Evolutionary conservation across 2,113 vertebrate genomes (phyloP), one percentile per base, ranked within the genome.

Genomic region (Oryzias woworae): DNA sequence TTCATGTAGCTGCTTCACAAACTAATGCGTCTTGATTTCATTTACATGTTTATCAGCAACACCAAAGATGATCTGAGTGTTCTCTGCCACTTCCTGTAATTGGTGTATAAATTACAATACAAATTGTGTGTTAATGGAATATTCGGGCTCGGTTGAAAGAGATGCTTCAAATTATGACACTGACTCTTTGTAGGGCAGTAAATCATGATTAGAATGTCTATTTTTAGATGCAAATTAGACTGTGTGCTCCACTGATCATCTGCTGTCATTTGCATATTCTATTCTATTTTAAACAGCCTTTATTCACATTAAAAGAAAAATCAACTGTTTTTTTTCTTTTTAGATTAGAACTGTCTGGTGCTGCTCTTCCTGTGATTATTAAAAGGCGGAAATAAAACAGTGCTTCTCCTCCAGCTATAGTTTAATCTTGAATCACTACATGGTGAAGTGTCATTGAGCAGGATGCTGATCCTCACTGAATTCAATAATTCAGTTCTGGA

Each of bases 161-260:
- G 18, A 14, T 20, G 28, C 18, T 53, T 62, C 3, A 26, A 60
- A 46, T 69, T 41, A 55, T 31, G 52, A 23, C 17, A 36, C 44
- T 50, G 43, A 51, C 16, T 63, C 20, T 49, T 15, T 36, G 18
- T 58, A 14, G 51, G 49, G 54, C 36, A 52, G 41, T 62, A 42
- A 59, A 58, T 58, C 49, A 50, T 50, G 57, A 66, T 48, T 51
- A 59, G 42, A 61, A 57, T 41, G 20, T 23, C 58, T 50, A 45
- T 74, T 58, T 58, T 64, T 53, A 54, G 45, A 64, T 75, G 22
- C 28, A 53, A 76, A 79, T 69, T 23, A 46, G n/a, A 24, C 14
- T 22, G 13, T 45, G 16, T 43, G 56, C 51, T 42, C 53, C 45
- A 66, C 41, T 62, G 52, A 53, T 64, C 5, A 36, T 72, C 18